Conservation (phyloP, 1,140 invertebrate genomes). For the Drosophila pectinifera region DNA sequence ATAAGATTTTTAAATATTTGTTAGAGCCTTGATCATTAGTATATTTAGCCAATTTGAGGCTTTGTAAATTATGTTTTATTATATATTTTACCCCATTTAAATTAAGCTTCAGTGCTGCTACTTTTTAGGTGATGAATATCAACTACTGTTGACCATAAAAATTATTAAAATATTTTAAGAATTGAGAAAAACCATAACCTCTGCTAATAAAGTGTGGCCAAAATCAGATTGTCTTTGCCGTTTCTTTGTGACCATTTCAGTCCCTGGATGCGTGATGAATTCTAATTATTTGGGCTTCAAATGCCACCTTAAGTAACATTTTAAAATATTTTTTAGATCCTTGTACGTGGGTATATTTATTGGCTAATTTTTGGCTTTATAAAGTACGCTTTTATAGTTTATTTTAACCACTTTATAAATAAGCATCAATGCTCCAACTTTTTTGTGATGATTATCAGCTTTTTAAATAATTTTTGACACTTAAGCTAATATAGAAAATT, state of each 20-base stretch:
- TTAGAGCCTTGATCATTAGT: neutral
- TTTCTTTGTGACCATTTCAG: constrained; percentile 37
- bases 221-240: constrained; percentile 40
- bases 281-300: constrained; percentile 18
- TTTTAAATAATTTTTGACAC: too few relatives aligned
- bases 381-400: too few relatives aligned
- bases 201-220: constrained; percentile 78
- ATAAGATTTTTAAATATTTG: neutral
- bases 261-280: constrained; percentile 27
- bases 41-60: neutral
- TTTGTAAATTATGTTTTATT: neutral
- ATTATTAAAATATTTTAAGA: too few relatives aligned
- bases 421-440: too few relatives aligned
- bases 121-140: too few relatives aligned
- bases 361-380: neutral
- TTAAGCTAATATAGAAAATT: too few relatives aligned
- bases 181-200: constrained; percentile 49
- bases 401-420: neutral
- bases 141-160: too few relatives aligned
- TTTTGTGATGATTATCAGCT: too few relatives aligned
- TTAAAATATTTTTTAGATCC: neutral
- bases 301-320: neutral
- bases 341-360: neutral
- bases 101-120: too few relatives aligned
- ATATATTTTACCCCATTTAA: neutral